A percentile compares a stretch with the other conserved stretches of the same genome.
Conservation (phyloP, 2,797 vertebrate genomes). For the Poeciliopsis gracilis region DNA sequence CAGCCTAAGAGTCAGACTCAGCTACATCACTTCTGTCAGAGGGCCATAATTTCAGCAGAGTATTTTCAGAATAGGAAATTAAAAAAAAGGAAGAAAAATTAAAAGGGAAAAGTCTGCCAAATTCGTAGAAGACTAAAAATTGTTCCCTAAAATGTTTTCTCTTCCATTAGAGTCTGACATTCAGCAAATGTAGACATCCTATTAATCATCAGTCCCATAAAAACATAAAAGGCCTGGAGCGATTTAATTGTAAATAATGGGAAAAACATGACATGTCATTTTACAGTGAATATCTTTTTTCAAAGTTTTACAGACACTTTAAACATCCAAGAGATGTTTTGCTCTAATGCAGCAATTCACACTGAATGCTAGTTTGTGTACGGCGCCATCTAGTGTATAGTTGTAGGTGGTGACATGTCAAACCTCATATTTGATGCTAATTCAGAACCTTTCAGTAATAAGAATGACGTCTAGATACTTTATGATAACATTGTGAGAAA, state of each 20-base stretch:
- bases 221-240: not conserved
- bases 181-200: not conserved
- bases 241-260: not conserved
- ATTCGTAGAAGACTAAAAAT: not conserved
- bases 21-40: not conserved
- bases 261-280: not conserved
- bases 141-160: not conserved
- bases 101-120: not conserved
- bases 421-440: not conserved
- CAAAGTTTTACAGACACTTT: not conserved
- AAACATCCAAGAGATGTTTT: not conserved
- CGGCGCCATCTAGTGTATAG: conserved; percentile 63
- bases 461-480: not conserved
- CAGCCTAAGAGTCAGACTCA: not conserved
- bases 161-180: not conserved
- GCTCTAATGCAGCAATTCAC: not conserved
- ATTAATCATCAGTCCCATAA: not conserved
- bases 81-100: not conserved
- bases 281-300: not conserved
- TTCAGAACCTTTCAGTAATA: not conserved
- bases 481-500: not conserved
- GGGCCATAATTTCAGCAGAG: not conserved
- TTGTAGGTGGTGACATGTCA: conserved; percentile 4
- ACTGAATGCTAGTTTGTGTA: conserved; percentile 7
- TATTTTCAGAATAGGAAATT: not conserved